A percentile compares a stretch with the other conserved stretches of the same genome.
phyloP scores from a whole-genome alignment of 2,888 invertebrate species.

The Sarcophaga carnaria region DNA sequence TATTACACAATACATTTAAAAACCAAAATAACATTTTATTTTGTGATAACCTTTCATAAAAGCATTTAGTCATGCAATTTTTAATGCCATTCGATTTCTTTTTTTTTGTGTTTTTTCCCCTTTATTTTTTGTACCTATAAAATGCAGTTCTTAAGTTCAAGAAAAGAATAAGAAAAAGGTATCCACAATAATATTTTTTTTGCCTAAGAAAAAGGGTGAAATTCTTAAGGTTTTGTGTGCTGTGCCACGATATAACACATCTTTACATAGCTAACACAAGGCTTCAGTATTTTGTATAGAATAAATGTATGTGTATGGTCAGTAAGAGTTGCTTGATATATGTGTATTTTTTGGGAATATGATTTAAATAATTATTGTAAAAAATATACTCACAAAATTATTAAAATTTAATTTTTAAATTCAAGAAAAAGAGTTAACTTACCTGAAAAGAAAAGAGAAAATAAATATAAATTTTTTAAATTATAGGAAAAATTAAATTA shows the following conservation, averaged over 20 bases:
- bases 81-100: conserved; percentile 5
- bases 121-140: neutral
- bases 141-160: conserved; percentile 24
- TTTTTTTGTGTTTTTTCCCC: neutral
- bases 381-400: neutral
- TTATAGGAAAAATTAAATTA: no score
- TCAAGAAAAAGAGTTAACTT: neutral
- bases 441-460: neutral
- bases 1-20: no score
- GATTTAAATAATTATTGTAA: neutral
- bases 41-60: no score
- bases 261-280: neutral
- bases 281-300: neutral
- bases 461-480: no score
- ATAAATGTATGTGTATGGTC: no score
- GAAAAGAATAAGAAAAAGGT: neutral
- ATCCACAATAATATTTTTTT: neutral
- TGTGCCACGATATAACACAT: no score
- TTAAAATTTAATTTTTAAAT: neutral
- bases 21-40: no score
- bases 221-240: conserved; percentile 14
- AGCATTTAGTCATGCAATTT: neutral
- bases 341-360: no score
- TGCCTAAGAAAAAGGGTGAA: neutral
- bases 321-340: no score